A percentile compares a stretch with the other conserved stretches of the same genome.
These are phyloP conservation scores for Seira musarum DNA, from an alignment of 2,888 invertebrate species.

Conservation along the genomic window DNA sequence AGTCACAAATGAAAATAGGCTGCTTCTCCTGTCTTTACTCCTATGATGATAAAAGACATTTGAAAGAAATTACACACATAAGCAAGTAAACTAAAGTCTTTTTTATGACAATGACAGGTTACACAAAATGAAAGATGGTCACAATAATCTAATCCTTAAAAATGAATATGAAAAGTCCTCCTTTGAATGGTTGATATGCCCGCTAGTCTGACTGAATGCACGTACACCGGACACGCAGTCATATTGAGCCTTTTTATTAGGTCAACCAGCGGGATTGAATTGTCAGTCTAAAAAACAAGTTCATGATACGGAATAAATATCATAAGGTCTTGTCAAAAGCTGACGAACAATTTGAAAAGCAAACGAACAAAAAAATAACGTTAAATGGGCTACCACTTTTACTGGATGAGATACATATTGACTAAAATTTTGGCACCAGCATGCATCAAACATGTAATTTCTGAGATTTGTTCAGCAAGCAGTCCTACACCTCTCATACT, in stretches of 20 bases:
- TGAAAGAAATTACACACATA: background rate
- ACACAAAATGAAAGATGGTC: background rate
- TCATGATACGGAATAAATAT: background rate
- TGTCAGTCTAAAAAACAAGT: too few relatives aligned
- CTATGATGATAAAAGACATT: too few relatives aligned
- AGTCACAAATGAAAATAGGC: too few relatives aligned
- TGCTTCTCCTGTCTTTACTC: too few relatives aligned
- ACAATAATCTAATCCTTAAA: constrained; percentile 1
- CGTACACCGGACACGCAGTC: background rate
- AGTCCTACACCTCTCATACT: background rate
- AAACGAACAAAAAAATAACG: too few relatives aligned
- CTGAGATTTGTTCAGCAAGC: background rate
- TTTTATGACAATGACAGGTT: constrained; percentile 22
- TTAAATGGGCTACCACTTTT: too few relatives aligned
- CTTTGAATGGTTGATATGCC: constrained; percentile 26
- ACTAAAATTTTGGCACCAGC: background rate
- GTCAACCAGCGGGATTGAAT: background rate
- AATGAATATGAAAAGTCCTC: constrained; percentile 20
- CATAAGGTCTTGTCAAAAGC: background rate
- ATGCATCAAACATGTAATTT: background rate
- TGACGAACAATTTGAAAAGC: too few relatives aligned
- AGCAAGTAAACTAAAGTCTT: background rate
- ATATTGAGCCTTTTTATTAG: constrained; percentile 42
- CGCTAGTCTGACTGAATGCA: constrained; percentile 37
- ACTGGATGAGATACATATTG: too few relatives aligned